phyloP scores from a whole-genome alignment of 2,888 invertebrate species.

The Xylota sylvarum region DNA sequence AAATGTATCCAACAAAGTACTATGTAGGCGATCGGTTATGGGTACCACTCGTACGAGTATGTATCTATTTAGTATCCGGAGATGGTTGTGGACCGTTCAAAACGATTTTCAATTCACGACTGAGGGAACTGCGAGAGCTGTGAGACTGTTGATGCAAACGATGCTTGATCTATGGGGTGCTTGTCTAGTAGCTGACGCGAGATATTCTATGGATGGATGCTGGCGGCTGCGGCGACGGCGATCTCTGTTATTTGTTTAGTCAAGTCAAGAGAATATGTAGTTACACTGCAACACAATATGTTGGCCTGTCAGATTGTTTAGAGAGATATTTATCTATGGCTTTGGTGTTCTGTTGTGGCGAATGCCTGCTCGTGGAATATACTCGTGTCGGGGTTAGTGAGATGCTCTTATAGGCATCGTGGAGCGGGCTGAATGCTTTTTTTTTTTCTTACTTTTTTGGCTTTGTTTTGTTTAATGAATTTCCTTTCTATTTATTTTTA shows the following conservation, averaged over 20 bases:
- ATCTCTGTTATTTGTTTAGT: slow-evolving; percentile 65
- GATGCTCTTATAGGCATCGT: slow-evolving; percentile 75
- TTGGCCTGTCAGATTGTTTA: slow-evolving; percentile 63
- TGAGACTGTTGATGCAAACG: slow-evolving; percentile 11
- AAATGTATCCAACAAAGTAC: slow-evolving; percentile 6
- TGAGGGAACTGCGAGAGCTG: slow-evolving; percentile 48
- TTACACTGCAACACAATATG: slow-evolving; percentile 53
- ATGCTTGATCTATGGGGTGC: slow-evolving; percentile 58
- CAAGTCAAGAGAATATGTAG: slow-evolving; percentile 43
- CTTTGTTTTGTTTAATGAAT: slow-evolving; percentile 75
- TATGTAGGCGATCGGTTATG: slow-evolving; percentile 1
- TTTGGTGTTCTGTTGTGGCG: slow-evolving; percentile 64
- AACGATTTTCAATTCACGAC: slow-evolving; percentile 61
- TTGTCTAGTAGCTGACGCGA: slow-evolving; percentile 39
- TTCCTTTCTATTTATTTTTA: slow-evolving; percentile 70
- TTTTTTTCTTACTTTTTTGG: slow-evolving; percentile 23
- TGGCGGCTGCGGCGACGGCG: slow-evolving; percentile 38
- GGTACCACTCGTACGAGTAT: neutral
- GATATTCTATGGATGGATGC: slow-evolving; percentile 24
- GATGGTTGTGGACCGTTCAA: slow-evolving; percentile 60
- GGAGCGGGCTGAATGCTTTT: slow-evolving; percentile 45
- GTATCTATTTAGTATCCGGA: slow-evolving; percentile 12
- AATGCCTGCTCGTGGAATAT: slow-evolving; percentile 70
- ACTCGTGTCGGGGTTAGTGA: slow-evolving; percentile 56
- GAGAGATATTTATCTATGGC: slow-evolving; percentile 58